Base-by-base conservation (phyloP, 2,113 vertebrate genomes). In the Solea senegalensis region DNA sequence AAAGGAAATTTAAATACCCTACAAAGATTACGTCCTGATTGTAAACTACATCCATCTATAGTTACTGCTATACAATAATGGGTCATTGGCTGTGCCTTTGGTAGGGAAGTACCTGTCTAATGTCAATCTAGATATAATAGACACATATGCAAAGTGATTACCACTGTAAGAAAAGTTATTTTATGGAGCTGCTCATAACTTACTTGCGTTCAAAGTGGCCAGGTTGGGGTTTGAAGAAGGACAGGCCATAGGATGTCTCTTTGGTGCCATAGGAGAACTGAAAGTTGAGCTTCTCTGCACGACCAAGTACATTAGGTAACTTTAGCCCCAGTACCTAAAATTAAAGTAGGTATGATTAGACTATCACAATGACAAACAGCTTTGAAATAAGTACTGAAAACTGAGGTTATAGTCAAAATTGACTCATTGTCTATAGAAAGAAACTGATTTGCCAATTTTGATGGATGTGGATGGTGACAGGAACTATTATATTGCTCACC, bases 181-280 rank as follows among this genome's bases (percentile, higher is more conserved):
- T 28, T 1, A 2, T 55, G 11, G 53, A 49, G n/a, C 0, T n/a
- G 3, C 9, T 43, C 7, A 41, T 13, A 12, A 62, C 86, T 70
- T 96, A 99, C 98, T 95, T 99, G 88, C 94, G 94, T 60, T 98
- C 96, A 73, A 98, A 98, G 86, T 93, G 86, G 66, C 98, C 97
- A 1, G 95, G 95, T 80, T 95, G 96, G 1, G 98, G 98, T 88
- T 97, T 98, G 88, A 99, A 99, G 94, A 98, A 94, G 1, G 97
- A 98, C 13, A 99, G 86, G 57, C 98, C 97, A 0, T 99, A 99
- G 0, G 98, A 99, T 0, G 97, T 99, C 74, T 99, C 98, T 88
- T 99, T 99, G 48, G 98, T 99, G 58, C 98, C 98, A 0, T 99
- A 99, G 34, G 97, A 99, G 85, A 98, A 99, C 91, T 99, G 97